Conservation (phyloP, 2,113 vertebrate genomes). For the Pteruthius melanotis region DNA sequence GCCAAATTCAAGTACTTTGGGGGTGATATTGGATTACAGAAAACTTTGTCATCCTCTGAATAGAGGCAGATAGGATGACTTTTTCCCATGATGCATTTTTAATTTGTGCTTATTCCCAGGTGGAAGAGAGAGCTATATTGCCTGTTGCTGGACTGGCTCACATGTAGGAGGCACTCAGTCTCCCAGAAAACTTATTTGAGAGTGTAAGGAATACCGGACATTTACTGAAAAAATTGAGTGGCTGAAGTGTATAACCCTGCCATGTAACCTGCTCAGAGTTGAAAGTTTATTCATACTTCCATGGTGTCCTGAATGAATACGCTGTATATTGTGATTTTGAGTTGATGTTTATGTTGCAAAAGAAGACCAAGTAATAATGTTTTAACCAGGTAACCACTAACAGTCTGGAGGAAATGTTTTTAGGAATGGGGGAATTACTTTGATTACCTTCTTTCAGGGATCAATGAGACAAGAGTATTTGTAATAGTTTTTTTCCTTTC, state of each 20-base stretch:
- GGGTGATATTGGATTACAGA: not conserved
- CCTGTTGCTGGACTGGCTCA: slow-evolving; percentile 45
- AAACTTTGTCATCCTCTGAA: not conserved
- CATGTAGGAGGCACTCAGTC: slow-evolving; percentile 53
- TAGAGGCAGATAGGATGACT: not conserved
- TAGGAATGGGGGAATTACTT: not conserved
- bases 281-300: slow-evolving; percentile 6
- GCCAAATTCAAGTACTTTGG: not conserved
- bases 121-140: slow-evolving; percentile 38
- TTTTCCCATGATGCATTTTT: not conserved
- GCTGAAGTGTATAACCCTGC: slow-evolving; percentile 64
- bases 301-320: not conserved
- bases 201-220: slow-evolving; percentile 54
- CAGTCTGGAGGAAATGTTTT: not conserved
- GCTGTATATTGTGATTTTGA: not conserved
- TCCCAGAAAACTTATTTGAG: slow-evolving; percentile 51
- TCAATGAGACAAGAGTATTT: not conserved
- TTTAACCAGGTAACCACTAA: not conserved
- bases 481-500: not conserved
- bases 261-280: slow-evolving; percentile 57
- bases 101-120: not conserved
- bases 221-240: slow-evolving; percentile 63
- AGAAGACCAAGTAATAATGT: not conserved
- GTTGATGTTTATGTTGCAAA: not conserved
- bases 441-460: not conserved